phyloP scores from a whole-genome alignment of 2,888 invertebrate genomes.

The Acronicta leporina region DNA sequence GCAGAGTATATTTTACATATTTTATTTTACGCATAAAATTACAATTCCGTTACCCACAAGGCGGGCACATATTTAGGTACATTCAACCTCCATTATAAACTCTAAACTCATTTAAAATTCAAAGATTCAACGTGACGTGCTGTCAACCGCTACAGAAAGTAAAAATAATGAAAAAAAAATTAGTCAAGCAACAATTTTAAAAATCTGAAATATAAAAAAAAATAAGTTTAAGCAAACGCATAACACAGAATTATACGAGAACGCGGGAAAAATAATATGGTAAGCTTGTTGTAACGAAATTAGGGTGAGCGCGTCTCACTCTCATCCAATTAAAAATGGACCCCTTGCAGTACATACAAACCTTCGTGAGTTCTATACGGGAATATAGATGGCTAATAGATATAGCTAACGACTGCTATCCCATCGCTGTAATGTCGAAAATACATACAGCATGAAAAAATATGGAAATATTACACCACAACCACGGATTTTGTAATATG shows the following conservation, averaged over 20 bases:
- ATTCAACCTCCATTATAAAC: conserved; percentile 27
- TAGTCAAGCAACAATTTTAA: conserved; percentile 25
- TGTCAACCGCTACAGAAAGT: conserved; percentile 35
- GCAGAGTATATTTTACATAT: too few relatives aligned
- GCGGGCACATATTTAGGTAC: conserved; percentile 14
- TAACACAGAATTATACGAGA: conserved; percentile 10
- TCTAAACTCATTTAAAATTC: conserved; percentile 17
- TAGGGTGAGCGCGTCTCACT: conserved; percentile 40
- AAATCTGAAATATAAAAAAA: conserved; percentile 28
- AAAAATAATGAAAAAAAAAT: conserved; percentile 46
- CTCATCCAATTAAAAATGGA: conserved; percentile 66
- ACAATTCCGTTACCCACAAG: too few relatives aligned
- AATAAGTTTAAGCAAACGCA: conserved; percentile 12
- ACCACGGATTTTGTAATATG: neutral
- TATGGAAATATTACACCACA: neutral
- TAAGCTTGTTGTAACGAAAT: conserved; percentile 9
- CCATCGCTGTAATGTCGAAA: conserved; percentile 74
- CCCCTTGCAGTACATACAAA: conserved; percentile 69
- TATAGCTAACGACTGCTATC: conserved; percentile 76
- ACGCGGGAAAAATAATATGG: conserved; percentile 33
- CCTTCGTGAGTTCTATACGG: conserved; percentile 69
- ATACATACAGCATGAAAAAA: conserved; percentile 70
- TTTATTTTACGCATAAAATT: too few relatives aligned
- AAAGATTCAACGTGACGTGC: conserved; percentile 17
- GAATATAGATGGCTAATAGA: conserved; percentile 80